Evolutionary conservation across 2,888 invertebrate genomes (phyloP).

Genomic region (Strigamia transsilvanica): DNA sequence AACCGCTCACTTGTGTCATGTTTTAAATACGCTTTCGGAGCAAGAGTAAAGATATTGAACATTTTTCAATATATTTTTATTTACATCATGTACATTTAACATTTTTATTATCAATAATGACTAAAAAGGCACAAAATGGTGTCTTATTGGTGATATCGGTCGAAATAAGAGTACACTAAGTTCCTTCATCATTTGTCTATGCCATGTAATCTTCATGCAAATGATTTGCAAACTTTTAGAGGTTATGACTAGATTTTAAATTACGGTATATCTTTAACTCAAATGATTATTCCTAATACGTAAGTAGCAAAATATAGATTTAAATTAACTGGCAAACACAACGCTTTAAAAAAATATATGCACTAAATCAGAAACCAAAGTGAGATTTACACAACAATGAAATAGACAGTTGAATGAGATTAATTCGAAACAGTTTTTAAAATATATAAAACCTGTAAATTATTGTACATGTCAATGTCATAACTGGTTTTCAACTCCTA

Average conservation of each 20-base stretch:
- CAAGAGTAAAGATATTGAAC: constrained; percentile 17
- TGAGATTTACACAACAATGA: not conserved
- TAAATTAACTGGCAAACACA: constrained; percentile 12
- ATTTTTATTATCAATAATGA: not conserved
- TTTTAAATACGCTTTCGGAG: constrained; percentile 32
- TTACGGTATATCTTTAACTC: not conserved
- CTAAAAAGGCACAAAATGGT: constrained; percentile 40
- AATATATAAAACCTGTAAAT: not conserved
- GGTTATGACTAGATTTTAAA: constrained; percentile 16
- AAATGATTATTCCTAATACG: not conserved
- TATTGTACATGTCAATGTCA: constrained; percentile 8
- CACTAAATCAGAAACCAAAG: not conserved
- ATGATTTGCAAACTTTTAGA: not conserved
- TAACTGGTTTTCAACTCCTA: constrained; percentile 8
- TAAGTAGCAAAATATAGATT: constrained; percentile 13
- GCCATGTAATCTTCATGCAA: not conserved
- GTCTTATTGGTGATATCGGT: not conserved
- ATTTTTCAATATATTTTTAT: constrained; percentile 19
- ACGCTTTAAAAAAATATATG: not conserved
- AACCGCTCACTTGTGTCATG: constrained; percentile 12
- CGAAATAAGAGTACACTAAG: not conserved
- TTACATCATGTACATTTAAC: constrained; percentile 31
- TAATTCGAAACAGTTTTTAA: not conserved
- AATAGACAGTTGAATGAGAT: not conserved
- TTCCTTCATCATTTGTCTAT: not conserved